Evolutionary conservation across 2,797 vertebrate species (phyloP).

Genomic region (Streptopelia turtur): DNA sequence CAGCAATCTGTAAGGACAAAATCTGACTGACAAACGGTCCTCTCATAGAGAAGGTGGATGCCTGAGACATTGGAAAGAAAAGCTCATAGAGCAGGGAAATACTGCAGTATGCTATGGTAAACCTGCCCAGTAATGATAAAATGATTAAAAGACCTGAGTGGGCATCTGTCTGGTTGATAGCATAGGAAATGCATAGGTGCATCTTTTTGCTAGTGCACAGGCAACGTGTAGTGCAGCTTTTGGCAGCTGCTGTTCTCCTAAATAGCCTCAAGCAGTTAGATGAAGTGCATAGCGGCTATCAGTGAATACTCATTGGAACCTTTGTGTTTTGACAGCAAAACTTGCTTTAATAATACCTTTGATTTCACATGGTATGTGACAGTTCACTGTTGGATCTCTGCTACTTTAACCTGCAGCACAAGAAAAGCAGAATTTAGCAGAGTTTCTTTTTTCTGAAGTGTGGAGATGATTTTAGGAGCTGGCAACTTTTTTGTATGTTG

Average conservation of each 20-base stretch:
- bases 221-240: neutral
- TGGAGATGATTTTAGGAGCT: neutral
- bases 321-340: neutral
- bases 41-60: rapidly evolving
- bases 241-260: neutral
- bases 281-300: neutral
- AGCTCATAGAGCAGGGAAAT: neutral
- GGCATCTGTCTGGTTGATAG: neutral
- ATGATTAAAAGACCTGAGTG: neutral
- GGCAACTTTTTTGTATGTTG: neutral
- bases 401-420: neutral
- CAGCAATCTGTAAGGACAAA: neutral
- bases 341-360: neutral
- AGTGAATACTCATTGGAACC: neutral
- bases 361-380: neutral
- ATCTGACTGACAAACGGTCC: neutral
- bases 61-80: neutral
- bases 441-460: neutral
- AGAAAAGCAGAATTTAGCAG: neutral
- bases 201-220: neutral
- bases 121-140: neutral
- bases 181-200: neutral
- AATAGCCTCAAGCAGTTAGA: neutral
- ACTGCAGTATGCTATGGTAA: neutral
- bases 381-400: neutral